Percentiles rank a stretch among this genome's conserved stretches.
Conservation (phyloP, 2,797 vertebrate species). For the Tokudaia muenninki region DNA sequence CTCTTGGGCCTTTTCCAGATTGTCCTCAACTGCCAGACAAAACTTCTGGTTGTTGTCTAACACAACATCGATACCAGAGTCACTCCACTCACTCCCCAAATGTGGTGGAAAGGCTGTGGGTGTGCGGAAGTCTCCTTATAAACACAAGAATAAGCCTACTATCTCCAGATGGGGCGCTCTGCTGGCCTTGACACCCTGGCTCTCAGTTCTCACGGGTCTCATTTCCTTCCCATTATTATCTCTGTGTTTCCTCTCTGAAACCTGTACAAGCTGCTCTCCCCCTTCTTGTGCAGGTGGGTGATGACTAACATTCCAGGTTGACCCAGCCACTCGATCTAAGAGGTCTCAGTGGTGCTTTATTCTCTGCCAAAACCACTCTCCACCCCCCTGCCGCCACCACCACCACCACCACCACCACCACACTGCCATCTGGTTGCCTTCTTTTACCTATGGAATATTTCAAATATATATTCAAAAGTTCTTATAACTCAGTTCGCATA, state of each 20-base stretch:
- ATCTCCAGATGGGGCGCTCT: not conserved
- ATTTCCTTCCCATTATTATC: not conserved
- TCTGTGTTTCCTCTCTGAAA: conserved; percentile 31
- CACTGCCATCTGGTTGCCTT: not conserved
- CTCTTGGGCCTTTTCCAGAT: not conserved
- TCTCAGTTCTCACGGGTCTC: not conserved
- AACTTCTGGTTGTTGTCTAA: not conserved
- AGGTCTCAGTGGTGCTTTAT: not conserved
- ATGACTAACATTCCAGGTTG: not conserved
- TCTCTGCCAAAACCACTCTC: not conserved
- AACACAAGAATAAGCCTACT: not conserved
- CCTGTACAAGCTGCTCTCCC: not conserved
- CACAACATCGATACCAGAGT: not conserved
- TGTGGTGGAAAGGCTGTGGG: not conserved
- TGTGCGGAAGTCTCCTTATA: not conserved
- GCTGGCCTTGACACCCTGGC: not conserved
- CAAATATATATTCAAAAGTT: conserved; percentile 16
- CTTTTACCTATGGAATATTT: not conserved
- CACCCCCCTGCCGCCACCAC: not conserved
- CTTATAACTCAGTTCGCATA: not conserved
- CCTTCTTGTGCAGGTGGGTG: not conserved
- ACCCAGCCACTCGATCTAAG: not conserved
- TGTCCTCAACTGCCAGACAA: conserved; percentile 16
- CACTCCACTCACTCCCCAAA: not conserved
- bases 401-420: not conserved